Evolutionary conservation across 2,797 vertebrate species (phyloP).

Genomic region (Martes flavigula): DNA sequence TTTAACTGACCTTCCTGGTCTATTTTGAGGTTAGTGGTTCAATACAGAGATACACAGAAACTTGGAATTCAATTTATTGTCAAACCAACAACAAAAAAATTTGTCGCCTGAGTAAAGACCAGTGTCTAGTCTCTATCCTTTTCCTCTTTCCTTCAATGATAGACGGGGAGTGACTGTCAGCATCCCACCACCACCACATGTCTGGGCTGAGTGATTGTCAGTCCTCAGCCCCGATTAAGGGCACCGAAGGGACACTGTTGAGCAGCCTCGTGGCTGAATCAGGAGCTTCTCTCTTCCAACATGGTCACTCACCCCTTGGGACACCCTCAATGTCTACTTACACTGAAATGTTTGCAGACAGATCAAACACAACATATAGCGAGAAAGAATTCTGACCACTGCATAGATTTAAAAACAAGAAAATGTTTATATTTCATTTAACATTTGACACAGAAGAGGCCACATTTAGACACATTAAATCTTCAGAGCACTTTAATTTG

Average conservation of each 20-base stretch:
- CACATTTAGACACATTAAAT: constrained; percentile 69
- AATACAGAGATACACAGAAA: neutral
- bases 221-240: neutral
- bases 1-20: neutral
- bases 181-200: neutral
- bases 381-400: constrained; percentile 58
- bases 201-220: neutral
- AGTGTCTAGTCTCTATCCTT: neutral
- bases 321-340: neutral
- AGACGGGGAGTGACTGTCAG: neutral
- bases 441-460: constrained; percentile 66
- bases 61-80: neutral
- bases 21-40: neutral
- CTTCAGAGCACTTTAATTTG: constrained; percentile 62
- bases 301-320: neutral
- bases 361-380: neutral
- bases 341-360: neutral
- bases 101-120: neutral
- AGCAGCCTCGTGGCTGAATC: neutral
- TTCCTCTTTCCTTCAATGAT: neutral
- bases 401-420: constrained; percentile 67
- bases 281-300: neutral
- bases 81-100: neutral
- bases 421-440: constrained; percentile 68
- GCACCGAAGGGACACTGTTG: neutral